phyloP scores from a whole-genome alignment of 2,113 vertebrate genomes.

The Megaptera novaeangliae region DNA sequence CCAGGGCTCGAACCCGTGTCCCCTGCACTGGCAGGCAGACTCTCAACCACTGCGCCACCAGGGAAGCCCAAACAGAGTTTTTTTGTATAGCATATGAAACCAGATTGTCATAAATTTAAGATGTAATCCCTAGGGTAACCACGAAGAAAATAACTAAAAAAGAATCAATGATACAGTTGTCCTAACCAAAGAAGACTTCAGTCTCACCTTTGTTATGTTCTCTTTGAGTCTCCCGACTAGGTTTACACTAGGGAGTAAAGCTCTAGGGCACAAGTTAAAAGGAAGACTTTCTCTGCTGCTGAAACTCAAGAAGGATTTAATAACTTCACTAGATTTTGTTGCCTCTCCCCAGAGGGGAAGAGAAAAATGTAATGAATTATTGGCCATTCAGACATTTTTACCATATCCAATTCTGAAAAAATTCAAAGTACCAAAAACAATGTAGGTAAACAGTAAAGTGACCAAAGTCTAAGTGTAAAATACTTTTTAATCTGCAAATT shows the following conservation, averaged over 20 bases:
- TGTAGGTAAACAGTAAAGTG: not conserved
- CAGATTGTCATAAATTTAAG: not conserved
- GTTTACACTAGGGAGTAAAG: not conserved
- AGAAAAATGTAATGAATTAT: not conserved
- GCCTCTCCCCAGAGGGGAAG: not conserved
- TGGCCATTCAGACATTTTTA: not conserved
- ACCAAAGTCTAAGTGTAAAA: not conserved
- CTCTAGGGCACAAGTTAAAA: not conserved
- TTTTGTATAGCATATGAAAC: not conserved
- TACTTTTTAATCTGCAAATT: not conserved
- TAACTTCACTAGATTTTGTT: not conserved
- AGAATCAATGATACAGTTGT: not conserved
- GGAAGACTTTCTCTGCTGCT: not conserved
- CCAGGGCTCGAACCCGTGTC: too few species aligned
- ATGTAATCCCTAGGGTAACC: not conserved
- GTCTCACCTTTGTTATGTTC: not conserved
- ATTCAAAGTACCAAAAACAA: not conserved
- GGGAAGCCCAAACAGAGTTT: not conserved
- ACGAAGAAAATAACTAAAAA: not conserved
- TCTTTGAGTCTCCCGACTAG: not conserved
- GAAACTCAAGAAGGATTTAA: not conserved
- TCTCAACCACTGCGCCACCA: too few species aligned
- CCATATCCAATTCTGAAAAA: not conserved
- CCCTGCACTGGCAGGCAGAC: too few species aligned
- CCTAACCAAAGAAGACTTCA: not conserved